Evolutionary conservation across 1,140 invertebrate genomes (phyloP).

Genomic region (Drosophila ogumai): DNA sequence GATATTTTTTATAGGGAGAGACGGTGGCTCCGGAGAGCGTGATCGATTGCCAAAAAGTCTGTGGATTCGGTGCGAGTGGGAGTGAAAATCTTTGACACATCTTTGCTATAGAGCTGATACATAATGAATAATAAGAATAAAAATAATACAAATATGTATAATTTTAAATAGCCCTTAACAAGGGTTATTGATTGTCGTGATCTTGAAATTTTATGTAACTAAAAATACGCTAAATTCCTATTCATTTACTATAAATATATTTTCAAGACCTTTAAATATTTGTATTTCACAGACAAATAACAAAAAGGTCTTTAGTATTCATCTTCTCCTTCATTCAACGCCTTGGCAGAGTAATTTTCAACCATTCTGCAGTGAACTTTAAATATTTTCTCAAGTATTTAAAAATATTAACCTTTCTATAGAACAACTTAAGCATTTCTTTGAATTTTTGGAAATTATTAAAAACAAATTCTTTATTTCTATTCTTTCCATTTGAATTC

Average conservation of each 20-base stretch:
- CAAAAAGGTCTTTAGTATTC: too few relatives aligned
- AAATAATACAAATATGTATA: too few relatives aligned
- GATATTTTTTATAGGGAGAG: slow-evolving; percentile 7
- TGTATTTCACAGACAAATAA: neutral
- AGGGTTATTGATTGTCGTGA: neutral
- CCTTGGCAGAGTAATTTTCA: neutral
- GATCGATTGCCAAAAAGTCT: slow-evolving; percentile 50
- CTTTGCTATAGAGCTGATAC: neutral
- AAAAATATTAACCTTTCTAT: too few relatives aligned
- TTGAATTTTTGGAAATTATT: neutral
- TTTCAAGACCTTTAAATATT: neutral
- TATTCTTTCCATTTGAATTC: neutral
- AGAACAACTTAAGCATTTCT: too few relatives aligned
- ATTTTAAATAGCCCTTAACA: too few relatives aligned
- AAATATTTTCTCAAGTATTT: too few relatives aligned
- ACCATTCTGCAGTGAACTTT: too few relatives aligned
- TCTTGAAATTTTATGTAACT: too few relatives aligned
- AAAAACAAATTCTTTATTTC: neutral
- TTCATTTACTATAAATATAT: neutral
- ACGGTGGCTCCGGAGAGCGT: slow-evolving; percentile 7
- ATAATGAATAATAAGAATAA: neutral
- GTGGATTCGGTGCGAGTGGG: slow-evolving; percentile 31
- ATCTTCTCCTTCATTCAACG: too few relatives aligned
- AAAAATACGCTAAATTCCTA: neutral
- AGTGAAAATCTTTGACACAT: slow-evolving; percentile 32